Conservation (phyloP, 2,888 invertebrate genomes). For the Scaptomyza reducta region DNA sequence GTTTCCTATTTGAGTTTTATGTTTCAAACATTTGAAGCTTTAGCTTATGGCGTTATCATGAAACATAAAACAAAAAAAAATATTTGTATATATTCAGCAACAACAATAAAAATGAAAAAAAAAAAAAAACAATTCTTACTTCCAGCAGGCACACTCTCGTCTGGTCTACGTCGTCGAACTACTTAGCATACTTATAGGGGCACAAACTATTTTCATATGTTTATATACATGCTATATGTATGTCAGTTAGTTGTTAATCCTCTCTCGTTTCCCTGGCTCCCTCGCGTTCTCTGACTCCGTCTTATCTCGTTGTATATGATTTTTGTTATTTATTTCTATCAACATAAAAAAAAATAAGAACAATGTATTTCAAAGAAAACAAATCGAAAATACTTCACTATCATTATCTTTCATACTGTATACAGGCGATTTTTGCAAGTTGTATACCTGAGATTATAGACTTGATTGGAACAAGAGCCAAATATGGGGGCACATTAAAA, state of each 20-base stretch:
- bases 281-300: conserved; percentile 38
- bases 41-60: conserved; percentile 29
- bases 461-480: conserved; percentile 99
- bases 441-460: conserved; percentile 99
- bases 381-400: conserved; percentile 80
- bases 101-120: conserved; percentile 35
- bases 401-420: conserved; percentile 83
- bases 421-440: conserved; percentile 99
- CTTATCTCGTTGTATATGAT: conserved; percentile 47
- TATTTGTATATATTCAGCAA: conserved; percentile 27
- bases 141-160: conserved; percentile 23
- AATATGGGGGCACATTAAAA: conserved; percentile 99
- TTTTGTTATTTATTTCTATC: conserved; percentile 53
- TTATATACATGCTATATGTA: conserved; percentile 8
- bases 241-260: conserved; percentile 19
- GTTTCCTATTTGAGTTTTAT: conserved; percentile 35
- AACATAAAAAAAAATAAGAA: conserved; percentile 39
- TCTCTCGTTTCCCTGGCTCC: conserved; percentile 15
- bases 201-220: conserved; percentile 2
- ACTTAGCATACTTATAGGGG: conserved; percentile 30
- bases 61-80: conserved; percentile 10
- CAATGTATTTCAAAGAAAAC: conserved; percentile 45
- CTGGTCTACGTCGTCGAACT: conserved; percentile 27
- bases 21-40: conserved; percentile 35
- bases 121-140: conserved; percentile 25